These are phyloP conservation scores for Ernsta delagoae DNA, from an alignment of 2,888 invertebrate genomes.

Conservation along the genomic window DNA sequence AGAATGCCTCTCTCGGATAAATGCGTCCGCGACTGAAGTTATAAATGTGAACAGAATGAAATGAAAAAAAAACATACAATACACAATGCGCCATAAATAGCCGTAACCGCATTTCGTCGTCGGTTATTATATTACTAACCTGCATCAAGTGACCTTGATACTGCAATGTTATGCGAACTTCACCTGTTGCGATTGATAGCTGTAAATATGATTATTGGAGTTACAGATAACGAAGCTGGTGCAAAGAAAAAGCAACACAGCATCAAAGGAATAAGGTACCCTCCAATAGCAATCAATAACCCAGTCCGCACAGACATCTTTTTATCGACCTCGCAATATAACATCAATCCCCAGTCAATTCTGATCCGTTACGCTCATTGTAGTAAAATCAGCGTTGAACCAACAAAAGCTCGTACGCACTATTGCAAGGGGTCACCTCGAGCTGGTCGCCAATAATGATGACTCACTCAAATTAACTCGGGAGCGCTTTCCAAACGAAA, in stretches of 20 bases:
- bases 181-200: slow-evolving; percentile 59
- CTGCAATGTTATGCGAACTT: slow-evolving; percentile 68
- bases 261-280: slow-evolving; percentile 39
- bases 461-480: slow-evolving; percentile 74
- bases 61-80: slow-evolving; percentile 30
- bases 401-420: slow-evolving; percentile 20
- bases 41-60: slow-evolving; percentile 20
- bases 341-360: slow-evolving; percentile 46
- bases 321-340: slow-evolving; percentile 48
- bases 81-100: slow-evolving; percentile 44
- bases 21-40: slow-evolving; percentile 42
- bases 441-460: slow-evolving; percentile 56
- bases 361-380: slow-evolving; percentile 45
- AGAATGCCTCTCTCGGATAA: slow-evolving; percentile 29
- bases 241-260: slow-evolving; percentile 46
- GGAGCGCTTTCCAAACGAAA: slow-evolving; percentile 82
- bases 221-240: slow-evolving; percentile 8
- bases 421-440: slow-evolving; percentile 47
- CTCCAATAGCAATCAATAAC: slow-evolving; percentile 35
- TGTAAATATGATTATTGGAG: slow-evolving; percentile 57
- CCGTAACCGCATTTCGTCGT: slow-evolving; percentile 55
- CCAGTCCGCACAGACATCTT: slow-evolving; percentile 38
- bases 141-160: slow-evolving; percentile 66
- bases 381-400: slow-evolving; percentile 24
- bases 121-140: slow-evolving; percentile 48